Evolutionary conservation across 1,140 invertebrate genomes (phyloP).

Genomic region (Saccostrea echinata): DNA sequence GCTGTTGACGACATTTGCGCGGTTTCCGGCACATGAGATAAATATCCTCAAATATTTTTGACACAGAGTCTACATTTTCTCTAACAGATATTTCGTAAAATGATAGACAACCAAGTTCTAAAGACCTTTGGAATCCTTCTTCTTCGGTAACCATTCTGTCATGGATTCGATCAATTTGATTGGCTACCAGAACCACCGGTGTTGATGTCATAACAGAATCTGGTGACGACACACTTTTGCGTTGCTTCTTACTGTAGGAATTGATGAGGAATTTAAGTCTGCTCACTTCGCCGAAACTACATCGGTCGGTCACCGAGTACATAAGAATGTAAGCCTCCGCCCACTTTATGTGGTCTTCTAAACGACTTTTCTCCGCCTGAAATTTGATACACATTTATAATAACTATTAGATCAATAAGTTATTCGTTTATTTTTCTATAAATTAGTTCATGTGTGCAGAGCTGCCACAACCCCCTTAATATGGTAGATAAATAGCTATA

Average conservation of each 20-base stretch:
- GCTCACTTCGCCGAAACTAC: conserved; percentile 90
- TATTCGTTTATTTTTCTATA: no score
- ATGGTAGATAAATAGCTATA: no score
- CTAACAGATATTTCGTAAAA: conserved; percentile 91
- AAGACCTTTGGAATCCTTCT: conserved; percentile 87
- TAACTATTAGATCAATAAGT: no score
- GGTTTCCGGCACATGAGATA: conserved; percentile 57
- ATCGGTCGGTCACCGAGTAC: conserved; percentile 94
- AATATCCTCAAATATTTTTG: conserved; percentile 70
- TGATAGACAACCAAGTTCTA: conserved; percentile 87
- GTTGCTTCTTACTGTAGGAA: conserved; percentile 87
- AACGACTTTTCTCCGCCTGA: conserved; percentile 87
- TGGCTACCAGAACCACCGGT: conserved; percentile 88
- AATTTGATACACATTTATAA: neutral
- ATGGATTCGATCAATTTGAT: conserved; percentile 95
- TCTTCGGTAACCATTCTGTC: conserved; percentile 92
- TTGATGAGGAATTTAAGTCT: conserved; percentile 90
- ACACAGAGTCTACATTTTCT: conserved; percentile 85
- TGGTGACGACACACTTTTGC: conserved; percentile 78
- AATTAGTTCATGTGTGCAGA: no score
- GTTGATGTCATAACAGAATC: conserved; percentile 83
- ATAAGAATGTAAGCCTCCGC: conserved; percentile 93
- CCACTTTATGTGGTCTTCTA: conserved; percentile 91
- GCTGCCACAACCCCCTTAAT: no score
- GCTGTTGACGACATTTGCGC: conserved; percentile 43